phyloP scores from a whole-genome alignment of 1,140 invertebrate genomes.

The Ceratitis capitata region DNA sequence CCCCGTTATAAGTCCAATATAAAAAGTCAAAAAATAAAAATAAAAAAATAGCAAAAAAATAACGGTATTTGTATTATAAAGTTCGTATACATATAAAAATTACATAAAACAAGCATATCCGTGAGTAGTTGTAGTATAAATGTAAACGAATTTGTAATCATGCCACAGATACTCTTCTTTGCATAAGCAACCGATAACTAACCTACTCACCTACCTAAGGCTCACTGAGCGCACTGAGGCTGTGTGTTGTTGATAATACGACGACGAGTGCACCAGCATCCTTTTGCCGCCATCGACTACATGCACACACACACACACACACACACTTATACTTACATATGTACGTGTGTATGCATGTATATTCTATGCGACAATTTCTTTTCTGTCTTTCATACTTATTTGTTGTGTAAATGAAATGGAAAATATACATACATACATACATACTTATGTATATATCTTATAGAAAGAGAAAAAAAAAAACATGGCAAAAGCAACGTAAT shows the following conservation, averaged over 20 bases:
- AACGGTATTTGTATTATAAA: background rate
- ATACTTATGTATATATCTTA: no score
- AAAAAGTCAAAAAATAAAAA: background rate
- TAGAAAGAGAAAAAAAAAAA: background rate
- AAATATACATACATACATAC: no score
- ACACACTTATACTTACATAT: background rate
- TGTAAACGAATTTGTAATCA: background rate
- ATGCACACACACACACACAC: background rate
- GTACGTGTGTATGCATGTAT: background rate
- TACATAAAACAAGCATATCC: background rate
- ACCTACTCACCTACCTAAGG: background rate
- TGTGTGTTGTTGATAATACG: background rate
- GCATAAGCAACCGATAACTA: background rate
- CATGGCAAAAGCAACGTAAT: background rate
- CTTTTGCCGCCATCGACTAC: background rate
- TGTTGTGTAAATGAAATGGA: constrained; percentile 11
- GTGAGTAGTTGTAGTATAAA: background rate
- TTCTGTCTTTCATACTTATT: background rate
- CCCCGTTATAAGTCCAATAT: background rate
- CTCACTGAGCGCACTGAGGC: background rate
- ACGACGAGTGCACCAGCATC: no score
- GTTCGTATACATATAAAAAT: background rate
- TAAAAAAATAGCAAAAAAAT: background rate
- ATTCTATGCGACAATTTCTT: background rate
- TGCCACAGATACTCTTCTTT: background rate